A percentile compares a stretch with the other conserved stretches of the same genome.
Conservation (phyloP, 2,113 vertebrate genomes). For the Otus sunia region DNA sequence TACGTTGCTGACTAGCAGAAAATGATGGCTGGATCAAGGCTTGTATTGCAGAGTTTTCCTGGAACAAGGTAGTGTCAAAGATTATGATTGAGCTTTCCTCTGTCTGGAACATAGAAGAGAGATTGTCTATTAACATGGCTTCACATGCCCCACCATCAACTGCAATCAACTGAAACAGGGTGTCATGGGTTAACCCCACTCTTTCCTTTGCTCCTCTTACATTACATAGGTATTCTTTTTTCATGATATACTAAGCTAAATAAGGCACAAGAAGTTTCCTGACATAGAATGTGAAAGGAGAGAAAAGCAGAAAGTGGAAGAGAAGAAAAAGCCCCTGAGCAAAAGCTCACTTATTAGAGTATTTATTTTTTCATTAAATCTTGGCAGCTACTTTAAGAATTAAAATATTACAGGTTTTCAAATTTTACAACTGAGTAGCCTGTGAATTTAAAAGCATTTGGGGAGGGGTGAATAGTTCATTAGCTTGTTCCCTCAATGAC, state of each 20-base stretch:
- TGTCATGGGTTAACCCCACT: background rate
- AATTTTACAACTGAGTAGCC: conserved; percentile 42
- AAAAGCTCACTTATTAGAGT: background rate
- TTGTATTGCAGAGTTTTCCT: background rate
- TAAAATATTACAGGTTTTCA: conserved; percentile 43
- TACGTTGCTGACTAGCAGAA: background rate
- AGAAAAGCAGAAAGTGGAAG: conserved; percentile 21
- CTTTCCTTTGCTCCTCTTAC: background rate
- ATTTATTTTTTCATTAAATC: conserved; percentile 31
- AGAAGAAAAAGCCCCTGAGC: background rate
- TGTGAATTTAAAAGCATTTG: conserved; percentile 56
- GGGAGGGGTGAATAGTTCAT: conserved; percentile 54
- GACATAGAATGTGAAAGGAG: background rate
- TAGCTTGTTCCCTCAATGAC: conserved; percentile 62
- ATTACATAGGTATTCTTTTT: background rate
- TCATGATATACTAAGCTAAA: background rate
- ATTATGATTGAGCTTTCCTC: background rate
- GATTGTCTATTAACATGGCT: background rate
- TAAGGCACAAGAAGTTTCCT: background rate
- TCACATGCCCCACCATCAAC: background rate
- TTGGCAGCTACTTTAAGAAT: conserved; percentile 46
- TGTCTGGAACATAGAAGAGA: background rate
- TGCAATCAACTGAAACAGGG: background rate
- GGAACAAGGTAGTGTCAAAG: background rate
- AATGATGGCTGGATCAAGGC: background rate